These are phyloP conservation scores for Rhinopomastus cyanomelas DNA, from an alignment of 2,113 vertebrate genomes.

Conservation along the genomic window DNA sequence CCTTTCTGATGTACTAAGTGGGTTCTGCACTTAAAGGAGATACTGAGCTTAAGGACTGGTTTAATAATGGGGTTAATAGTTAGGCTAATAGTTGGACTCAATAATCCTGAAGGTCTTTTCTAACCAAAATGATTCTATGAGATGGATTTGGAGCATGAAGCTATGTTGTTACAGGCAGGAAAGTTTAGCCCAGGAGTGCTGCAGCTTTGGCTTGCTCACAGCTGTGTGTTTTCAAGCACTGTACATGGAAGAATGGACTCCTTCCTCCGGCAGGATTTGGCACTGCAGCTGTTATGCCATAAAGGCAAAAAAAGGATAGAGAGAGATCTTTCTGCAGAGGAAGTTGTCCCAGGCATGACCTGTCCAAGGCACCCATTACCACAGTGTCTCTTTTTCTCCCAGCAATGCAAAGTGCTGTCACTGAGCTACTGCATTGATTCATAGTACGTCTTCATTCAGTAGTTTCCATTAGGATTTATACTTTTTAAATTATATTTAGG, in stretches of 20 bases:
- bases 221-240: not conserved
- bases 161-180: not conserved
- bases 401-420: not conserved
- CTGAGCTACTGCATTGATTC: conserved; percentile 1
- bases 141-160: not conserved
- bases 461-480: conserved; percentile 52
- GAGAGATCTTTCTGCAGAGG: not conserved
- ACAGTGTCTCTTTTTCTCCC: not conserved
- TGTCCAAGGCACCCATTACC: not conserved
- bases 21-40: not conserved
- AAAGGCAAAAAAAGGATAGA: not conserved
- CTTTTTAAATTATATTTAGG: conserved; percentile 15
- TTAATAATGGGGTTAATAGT: no score
- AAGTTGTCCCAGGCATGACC: not conserved
- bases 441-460: conserved; percentile 21
- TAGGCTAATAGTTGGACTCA: no score
- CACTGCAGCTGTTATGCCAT: not conserved
- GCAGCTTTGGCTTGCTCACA: not conserved
- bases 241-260: not conserved
- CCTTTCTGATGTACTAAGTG: not conserved
- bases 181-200: not conserved
- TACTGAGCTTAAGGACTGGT: no score
- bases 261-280: not conserved
- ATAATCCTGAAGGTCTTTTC: no score
- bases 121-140: no score